phyloP scores from a whole-genome alignment of 2,113 vertebrate species.

The Mus pahari region DNA sequence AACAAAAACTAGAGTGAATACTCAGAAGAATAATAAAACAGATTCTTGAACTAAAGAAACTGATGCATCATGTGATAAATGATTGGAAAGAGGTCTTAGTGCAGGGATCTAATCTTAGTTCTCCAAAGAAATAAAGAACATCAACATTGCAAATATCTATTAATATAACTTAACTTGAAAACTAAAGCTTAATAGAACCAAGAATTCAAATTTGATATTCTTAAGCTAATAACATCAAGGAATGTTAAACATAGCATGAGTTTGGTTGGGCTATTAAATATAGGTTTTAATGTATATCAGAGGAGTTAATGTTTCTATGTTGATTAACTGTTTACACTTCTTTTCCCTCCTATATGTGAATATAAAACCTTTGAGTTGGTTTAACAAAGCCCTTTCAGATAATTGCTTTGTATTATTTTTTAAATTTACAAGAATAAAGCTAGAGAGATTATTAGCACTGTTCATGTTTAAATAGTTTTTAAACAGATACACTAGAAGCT shows the following conservation, averaged over 20 bases:
- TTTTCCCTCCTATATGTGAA: constrained; percentile 37
- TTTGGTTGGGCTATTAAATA: constrained; percentile 53
- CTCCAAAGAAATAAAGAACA: background rate
- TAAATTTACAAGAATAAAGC: constrained; percentile 51
- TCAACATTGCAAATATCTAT: background rate
- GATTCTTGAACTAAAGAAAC: constrained; percentile 46
- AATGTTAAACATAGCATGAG: constrained; percentile 47
- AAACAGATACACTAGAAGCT: background rate
- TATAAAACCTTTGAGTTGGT: constrained; percentile 19
- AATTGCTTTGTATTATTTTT: constrained; percentile 65
- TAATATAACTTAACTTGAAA: constrained; percentile 49
- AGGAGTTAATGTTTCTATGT: constrained; percentile 49
- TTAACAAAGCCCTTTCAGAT: constrained; percentile 46
- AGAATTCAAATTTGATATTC: constrained; percentile 39
- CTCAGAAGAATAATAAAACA: background rate
- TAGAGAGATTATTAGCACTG: constrained; percentile 14
- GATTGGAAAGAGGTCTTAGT: background rate
- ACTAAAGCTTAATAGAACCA: constrained; percentile 32
- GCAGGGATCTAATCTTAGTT: constrained; percentile 37
- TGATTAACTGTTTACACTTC: constrained; percentile 31
- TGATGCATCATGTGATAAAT: constrained; percentile 2
- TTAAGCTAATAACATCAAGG: background rate
- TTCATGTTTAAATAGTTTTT: constrained; percentile 33
- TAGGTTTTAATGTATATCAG: constrained; percentile 42
- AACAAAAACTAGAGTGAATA: background rate